Base-by-base conservation (phyloP, 1,140 invertebrate species). In the Calliopsis andreniformis region DNA sequence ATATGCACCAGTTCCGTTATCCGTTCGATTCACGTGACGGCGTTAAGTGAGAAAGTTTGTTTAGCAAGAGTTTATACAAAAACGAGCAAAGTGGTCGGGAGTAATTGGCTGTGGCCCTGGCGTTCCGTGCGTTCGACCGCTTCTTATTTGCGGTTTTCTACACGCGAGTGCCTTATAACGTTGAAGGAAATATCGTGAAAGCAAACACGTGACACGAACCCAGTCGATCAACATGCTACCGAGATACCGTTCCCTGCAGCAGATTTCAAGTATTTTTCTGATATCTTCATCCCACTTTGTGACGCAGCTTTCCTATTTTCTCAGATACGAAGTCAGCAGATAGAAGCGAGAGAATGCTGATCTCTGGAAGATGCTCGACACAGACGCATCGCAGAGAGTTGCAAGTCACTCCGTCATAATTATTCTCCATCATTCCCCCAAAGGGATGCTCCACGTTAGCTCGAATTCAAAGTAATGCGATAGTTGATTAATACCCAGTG, bases 371-470 rank as follows among this genome's bases (percentile, higher is more conserved):
- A 82, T 66, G 62, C 49, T 67, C 51, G 32, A 35, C 43, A 20
- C 58, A 53, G 67, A 30, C 18, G 49, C 71, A 55, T 39, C 39
- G 39, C 45, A 25, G 63, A 77, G 78, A 84, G 80, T 73, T 76
- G 81, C 82, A 68, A 83, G 72, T 83, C 82, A 83, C 78, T 84
- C 78, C 81, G 70, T 80, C 81, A 83, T 77, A 80, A 83, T 84
- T 84, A 84, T 77, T 83, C 82, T 77, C 67, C 56, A 53, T 69
- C 55, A 39, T 43, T 73, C 67, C 45, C 58, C 73, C 63, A 75
- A 80, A 66, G 82, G 68, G 69, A 70, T 71, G 82, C 72, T 77
- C 55, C 56, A 51, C 56, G 61, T 75, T 79, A 78, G 63, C 68
- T 73, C 53, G 72, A 66, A 69, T 84, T 80, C 81, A 72, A 80